Conservation (phyloP, 2,113 vertebrate species). For the Cyanocitta stelleri region DNA sequence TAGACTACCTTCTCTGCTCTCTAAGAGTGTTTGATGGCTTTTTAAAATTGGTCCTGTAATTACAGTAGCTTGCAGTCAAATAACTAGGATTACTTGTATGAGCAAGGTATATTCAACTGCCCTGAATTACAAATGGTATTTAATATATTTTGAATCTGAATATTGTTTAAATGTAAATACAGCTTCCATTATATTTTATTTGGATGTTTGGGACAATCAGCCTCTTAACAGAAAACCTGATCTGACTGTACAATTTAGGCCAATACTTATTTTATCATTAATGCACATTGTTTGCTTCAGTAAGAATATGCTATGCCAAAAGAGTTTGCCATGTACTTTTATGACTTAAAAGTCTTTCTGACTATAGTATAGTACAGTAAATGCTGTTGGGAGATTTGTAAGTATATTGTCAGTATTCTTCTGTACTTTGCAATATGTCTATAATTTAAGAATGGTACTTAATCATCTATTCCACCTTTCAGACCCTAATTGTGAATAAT, state of each 20-base stretch:
- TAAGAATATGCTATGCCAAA: background rate
- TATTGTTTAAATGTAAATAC: background rate
- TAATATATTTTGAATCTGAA: background rate
- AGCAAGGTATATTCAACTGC: background rate
- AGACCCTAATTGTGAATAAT: background rate
- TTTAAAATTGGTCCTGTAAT: background rate
- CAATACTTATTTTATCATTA: background rate
- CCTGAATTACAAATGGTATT: background rate
- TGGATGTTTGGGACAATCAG: background rate
- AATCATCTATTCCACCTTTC: background rate
- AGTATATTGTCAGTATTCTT: background rate
- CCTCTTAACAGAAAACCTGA: background rate
- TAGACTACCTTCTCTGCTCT: background rate
- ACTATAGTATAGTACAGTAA: background rate
- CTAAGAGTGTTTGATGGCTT: background rate
- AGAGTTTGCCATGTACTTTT: background rate
- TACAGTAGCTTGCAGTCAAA: background rate
- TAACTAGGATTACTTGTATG: background rate
- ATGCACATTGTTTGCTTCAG: background rate
- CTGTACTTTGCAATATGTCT: background rate
- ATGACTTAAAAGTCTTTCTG: background rate
- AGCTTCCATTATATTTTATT: background rate
- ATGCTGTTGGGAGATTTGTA: background rate
- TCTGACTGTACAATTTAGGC: background rate
- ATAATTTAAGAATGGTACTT: background rate